These are phyloP conservation scores for Drosophila affinis DNA, from an alignment of 2,888 invertebrate species.

Conservation along the genomic window DNA sequence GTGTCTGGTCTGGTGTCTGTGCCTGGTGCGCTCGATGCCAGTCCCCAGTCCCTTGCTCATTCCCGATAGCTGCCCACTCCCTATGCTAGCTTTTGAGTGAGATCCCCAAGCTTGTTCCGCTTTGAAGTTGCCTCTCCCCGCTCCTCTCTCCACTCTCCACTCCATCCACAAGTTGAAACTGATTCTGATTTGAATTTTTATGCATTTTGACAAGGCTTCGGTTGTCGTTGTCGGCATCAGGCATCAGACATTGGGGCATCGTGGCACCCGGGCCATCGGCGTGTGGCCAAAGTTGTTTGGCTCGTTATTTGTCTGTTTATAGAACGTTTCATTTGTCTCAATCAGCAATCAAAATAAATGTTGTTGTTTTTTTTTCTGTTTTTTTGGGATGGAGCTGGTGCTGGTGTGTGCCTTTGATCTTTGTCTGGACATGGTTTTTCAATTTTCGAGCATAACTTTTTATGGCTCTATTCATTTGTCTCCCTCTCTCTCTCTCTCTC, in stretches of 20 bases:
- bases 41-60: not conserved
- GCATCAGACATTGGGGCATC: constrained; percentile 30
- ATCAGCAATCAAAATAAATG: constrained; percentile 70
- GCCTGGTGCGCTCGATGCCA: not conserved
- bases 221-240: constrained; percentile 11
- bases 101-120: constrained; percentile 26
- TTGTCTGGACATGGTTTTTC: constrained; percentile 69
- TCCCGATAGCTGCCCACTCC: constrained; percentile 21
- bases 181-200: constrained; percentile 76
- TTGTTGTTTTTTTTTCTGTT: constrained; percentile 15
- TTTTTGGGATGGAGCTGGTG: not conserved
- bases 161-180: constrained; percentile 3
- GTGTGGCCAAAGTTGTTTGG: constrained; percentile 61
- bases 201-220: constrained; percentile 72
- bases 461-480: constrained; percentile 66
- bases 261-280: constrained; percentile 49
- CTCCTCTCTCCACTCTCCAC: not conserved
- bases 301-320: constrained; percentile 53
- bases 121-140: constrained; percentile 31
- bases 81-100: constrained; percentile 14
- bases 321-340: constrained; percentile 78
- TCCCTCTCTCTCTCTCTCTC: not conserved
- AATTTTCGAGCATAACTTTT: constrained; percentile 72
- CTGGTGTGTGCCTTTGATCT: constrained; percentile 52
- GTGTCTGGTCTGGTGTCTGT: not conserved